Conservation (phyloP, 2,888 invertebrate genomes). For the Tuta absoluta region DNA sequence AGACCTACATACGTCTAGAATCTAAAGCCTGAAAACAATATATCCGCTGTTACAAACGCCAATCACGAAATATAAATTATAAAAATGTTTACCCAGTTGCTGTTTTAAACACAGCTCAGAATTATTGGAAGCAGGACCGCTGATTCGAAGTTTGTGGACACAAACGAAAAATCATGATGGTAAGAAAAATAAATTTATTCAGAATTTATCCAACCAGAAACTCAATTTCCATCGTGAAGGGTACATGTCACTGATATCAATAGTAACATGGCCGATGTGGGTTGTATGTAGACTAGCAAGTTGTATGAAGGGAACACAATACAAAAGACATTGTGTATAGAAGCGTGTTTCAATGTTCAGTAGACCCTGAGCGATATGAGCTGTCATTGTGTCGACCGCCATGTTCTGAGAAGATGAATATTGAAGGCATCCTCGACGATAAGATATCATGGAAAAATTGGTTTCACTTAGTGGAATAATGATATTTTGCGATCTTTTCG, state of each 20-base stretch:
- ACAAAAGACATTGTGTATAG: slow-evolving; percentile 6
- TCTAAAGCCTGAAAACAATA: too few relatives aligned
- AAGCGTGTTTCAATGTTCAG: background rate
- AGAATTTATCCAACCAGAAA: background rate
- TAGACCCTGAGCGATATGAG: slow-evolving; percentile 12
- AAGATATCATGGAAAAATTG: background rate
- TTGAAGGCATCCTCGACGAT: background rate
- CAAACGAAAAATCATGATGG: too few relatives aligned
- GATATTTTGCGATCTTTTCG: background rate
- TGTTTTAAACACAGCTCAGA: too few relatives aligned
- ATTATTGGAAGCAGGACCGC: too few relatives aligned
- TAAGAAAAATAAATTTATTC: too few relatives aligned
- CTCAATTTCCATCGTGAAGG: background rate
- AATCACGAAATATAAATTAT: too few relatives aligned
- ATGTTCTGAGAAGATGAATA: background rate
- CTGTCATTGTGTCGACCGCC: slow-evolving; percentile 11
- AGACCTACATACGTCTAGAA: too few relatives aligned
- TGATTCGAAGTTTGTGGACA: too few relatives aligned
- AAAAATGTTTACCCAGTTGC: too few relatives aligned
- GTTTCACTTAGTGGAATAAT: background rate
- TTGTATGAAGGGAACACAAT: slow-evolving; percentile 5
- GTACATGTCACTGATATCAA: slow-evolving; percentile 2
- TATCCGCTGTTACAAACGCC: too few relatives aligned
- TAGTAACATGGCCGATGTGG: background rate
- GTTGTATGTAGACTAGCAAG: background rate